Base-by-base conservation (phyloP, 1,140 invertebrate species). In the Neodiprion pinetum region DNA sequence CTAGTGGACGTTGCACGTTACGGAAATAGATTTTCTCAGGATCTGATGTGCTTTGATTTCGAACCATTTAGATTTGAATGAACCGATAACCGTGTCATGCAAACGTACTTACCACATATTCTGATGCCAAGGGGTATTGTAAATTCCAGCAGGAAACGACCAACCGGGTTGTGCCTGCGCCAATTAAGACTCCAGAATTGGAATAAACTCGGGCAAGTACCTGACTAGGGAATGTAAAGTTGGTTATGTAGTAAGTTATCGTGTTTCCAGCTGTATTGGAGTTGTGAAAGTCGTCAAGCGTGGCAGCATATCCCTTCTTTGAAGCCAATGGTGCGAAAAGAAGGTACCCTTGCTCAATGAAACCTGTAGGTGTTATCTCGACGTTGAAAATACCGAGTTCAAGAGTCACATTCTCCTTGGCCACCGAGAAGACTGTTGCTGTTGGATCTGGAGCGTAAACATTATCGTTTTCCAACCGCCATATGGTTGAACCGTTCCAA, bases 81-180 rank as follows among this genome's bases (percentile, higher is more conserved):
- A 28, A 28, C 5, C 5, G 5, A 28, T 28, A 61, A 12, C n/a
- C 53, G 1, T 12, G 1, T 7, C 53, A 61, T 61, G 28, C n/a
- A 12, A 11, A 7, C n/a, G 2, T 12, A 61, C 53, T 61, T 61
- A 61, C 53, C 10, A 7, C 7, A n/a, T 11, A 12, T 2, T 11
- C 7, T 11, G 11, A 1, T n/a, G 2, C n/a, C 53, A 61, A 12
- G 53, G 53, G 53, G 1, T 61, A 61, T n/a, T 61, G 53, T 12
- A 61, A 1, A 70, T 88, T 84, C 86, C 86, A 88, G 70, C 88
- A 89, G n/a, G 76, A 82, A 9, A 89, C 80, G 9, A 85, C 78
- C 11, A 82, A 84, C 7, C 84, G 72, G 7, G 71, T 71, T 1
- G 86, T 75, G 7, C 86, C 77, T 0, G 83, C 82, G 49, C 85